These are phyloP conservation scores for Rhodophaea formosa DNA, from an alignment of 2,888 invertebrate species.

Conservation along the genomic window DNA sequence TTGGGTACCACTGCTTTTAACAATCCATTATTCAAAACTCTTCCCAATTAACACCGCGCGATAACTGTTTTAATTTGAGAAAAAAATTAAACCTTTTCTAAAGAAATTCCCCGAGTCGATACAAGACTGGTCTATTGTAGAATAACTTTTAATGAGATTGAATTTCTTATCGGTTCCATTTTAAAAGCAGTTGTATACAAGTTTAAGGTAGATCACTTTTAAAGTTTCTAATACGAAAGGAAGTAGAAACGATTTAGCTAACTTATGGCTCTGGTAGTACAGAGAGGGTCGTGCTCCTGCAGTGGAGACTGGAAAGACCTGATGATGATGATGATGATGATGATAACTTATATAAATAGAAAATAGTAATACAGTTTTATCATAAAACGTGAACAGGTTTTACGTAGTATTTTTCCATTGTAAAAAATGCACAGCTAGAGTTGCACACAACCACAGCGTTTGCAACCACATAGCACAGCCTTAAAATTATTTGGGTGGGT, in stretches of 20 bases:
- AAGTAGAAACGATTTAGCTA: neutral
- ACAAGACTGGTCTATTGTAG: neutral
- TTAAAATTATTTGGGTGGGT: too few species aligned
- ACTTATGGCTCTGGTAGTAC: too few species aligned
- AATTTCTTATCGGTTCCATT: neutral
- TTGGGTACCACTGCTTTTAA: neutral
- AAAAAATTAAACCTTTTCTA: neutral
- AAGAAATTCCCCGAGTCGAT: neutral
- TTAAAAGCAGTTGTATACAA: neutral
- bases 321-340: too few species aligned
- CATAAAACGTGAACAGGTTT: too few species aligned
- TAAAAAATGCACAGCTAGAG: too few species aligned
- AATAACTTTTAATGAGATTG: constrained; percentile 6
- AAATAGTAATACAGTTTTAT: too few species aligned
- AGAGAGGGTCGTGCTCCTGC: too few species aligned
- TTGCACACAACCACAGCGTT: too few species aligned
- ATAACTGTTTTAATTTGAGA: constrained; percentile 9
- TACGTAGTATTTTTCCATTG: too few species aligned
- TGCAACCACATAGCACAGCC: too few species aligned
- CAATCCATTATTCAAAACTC: constrained; percentile 1
- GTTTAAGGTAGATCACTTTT: neutral
- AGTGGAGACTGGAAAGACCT: too few species aligned
- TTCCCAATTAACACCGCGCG: constrained; percentile 5
- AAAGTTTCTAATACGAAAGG: neutral
- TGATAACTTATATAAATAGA: too few species aligned